Evolutionary conservation across 2,797 vertebrate genomes (phyloP).

Genomic region (Prionace glauca): DNA sequence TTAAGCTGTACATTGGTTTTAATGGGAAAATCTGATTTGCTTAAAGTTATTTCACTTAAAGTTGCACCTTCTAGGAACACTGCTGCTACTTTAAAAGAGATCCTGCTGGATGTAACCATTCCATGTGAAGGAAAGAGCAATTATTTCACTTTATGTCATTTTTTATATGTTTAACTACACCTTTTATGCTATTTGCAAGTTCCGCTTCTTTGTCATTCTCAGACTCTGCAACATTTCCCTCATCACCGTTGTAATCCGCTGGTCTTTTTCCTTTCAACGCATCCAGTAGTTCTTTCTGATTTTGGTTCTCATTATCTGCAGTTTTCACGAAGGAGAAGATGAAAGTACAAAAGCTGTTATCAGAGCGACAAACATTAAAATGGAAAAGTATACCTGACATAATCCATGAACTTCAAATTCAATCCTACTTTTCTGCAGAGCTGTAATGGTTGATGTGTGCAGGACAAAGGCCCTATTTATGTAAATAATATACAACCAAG

Average conservation of each 20-base stretch:
- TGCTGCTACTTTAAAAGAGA: not conserved
- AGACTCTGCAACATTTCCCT: constrained; percentile 81
- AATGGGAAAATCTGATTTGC: not conserved
- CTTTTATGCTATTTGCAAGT: constrained; percentile 63
- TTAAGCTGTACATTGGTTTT: not conserved
- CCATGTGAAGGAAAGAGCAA: not conserved
- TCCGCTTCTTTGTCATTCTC: constrained; percentile 85
- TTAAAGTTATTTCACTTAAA: not conserved
- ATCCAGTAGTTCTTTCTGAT: constrained; percentile 43
- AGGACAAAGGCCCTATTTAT: not conserved
- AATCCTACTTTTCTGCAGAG: too few relatives aligned
- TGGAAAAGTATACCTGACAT: not conserved
- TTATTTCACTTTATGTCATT: constrained; percentile 40
- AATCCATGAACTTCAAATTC: not conserved
- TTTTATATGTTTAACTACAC: constrained; percentile 37
- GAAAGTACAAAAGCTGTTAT: not conserved
- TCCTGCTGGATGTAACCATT: not conserved
- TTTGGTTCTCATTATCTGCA: not conserved
- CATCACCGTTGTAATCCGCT: constrained; percentile 75
- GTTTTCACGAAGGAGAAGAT: not conserved
- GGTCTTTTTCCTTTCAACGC: constrained; percentile 58
- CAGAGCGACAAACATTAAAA: constrained; percentile 39
- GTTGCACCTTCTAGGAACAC: not conserved
- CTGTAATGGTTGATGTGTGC: too few relatives aligned
- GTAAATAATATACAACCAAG: not conserved